Evolutionary conservation across 2,113 vertebrate species (phyloP).

Genomic region (Lasiurus borealis): DNA sequence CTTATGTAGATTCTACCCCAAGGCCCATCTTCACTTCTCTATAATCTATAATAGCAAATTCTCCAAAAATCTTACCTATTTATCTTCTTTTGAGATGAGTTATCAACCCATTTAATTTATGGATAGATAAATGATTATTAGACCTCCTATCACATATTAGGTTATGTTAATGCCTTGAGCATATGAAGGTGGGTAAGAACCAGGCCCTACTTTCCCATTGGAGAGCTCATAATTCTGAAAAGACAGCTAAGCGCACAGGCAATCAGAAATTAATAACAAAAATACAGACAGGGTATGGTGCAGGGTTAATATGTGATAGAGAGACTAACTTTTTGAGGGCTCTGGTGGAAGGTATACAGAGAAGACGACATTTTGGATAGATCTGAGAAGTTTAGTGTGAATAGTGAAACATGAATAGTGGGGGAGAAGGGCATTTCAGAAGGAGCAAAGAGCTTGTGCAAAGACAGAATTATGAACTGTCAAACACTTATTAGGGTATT

Average conservation of each 20-base stretch:
- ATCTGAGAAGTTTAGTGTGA: neutral
- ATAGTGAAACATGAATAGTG: neutral
- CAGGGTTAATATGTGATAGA: neutral
- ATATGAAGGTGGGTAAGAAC: slow-evolving; percentile 1
- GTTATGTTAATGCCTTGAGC: neutral
- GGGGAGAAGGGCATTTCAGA: neutral
- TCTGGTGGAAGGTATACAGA: neutral
- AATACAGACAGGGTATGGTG: neutral
- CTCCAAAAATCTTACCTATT: neutral
- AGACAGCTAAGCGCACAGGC: neutral
- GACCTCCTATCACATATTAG: neutral
- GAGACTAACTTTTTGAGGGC: slow-evolving; percentile 17
- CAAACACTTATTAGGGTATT: neutral
- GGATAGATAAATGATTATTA: neutral
- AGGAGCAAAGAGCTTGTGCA: slow-evolving; percentile 40
- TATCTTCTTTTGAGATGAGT: slow-evolving; percentile 53
- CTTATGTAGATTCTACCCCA: neutral
- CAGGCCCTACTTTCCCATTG: neutral
- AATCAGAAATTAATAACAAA: slow-evolving; percentile 54
- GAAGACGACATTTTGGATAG: slow-evolving; percentile 10
- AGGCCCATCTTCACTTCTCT: slow-evolving; percentile 17
- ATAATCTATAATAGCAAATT: neutral
- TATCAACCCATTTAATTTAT: neutral
- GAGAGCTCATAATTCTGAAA: slow-evolving; percentile 46
- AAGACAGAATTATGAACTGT: neutral